These are phyloP conservation scores for Acinonyx jubatus DNA, from an alignment of 2,113 vertebrate species.

Conservation along the genomic window DNA sequence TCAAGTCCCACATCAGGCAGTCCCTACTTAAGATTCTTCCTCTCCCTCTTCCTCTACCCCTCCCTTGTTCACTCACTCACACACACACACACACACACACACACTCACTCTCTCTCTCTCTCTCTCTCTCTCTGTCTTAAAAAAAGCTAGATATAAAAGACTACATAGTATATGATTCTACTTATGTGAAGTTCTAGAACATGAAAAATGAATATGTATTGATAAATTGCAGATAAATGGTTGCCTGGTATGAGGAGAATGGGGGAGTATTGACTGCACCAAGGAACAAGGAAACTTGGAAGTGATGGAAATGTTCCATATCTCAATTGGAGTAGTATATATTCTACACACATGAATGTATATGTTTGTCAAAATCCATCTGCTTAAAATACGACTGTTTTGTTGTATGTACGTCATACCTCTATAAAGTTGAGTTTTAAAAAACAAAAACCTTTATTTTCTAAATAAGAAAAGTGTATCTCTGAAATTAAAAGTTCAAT, in stretches of 20 bases:
- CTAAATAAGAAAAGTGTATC: not conserved
- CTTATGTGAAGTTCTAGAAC: not conserved
- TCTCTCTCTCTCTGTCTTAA: no score
- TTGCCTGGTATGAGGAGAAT: not conserved
- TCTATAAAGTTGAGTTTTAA: not conserved
- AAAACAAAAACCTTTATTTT: constrained; percentile 4
- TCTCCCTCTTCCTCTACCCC: no score
- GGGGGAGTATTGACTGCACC: not conserved
- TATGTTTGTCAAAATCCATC: not conserved
- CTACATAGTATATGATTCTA: not conserved
- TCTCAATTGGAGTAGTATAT: not conserved
- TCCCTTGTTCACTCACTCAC: no score
- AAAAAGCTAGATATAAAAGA: not conserved
- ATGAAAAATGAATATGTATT: not conserved
- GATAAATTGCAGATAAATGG: not conserved
- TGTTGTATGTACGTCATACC: not conserved
- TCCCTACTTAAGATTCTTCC: no score
- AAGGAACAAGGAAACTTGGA: not conserved
- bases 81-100: no score
- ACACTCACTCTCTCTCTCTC: no score
- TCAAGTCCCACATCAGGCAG: no score
- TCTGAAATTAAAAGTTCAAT: constrained; percentile 17
- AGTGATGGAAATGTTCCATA: not conserved
- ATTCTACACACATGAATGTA: not conserved
- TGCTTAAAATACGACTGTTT: not conserved